Evolutionary conservation across 2,888 invertebrate genomes (phyloP).

Genomic region (Lobophora halterata): DNA sequence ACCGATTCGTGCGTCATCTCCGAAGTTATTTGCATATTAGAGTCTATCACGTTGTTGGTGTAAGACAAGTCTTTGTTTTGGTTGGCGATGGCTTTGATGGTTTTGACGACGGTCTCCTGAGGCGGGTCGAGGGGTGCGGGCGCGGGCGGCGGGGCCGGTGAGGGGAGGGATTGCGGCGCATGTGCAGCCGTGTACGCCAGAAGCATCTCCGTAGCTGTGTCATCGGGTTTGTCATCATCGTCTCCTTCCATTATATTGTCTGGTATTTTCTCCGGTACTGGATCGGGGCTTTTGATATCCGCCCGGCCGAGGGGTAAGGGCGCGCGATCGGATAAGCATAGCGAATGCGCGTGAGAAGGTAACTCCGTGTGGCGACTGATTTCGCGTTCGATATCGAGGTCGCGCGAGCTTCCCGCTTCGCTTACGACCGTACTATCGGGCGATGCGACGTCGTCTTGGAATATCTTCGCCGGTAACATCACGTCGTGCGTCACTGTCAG

Average conservation of each 20-base stretch:
- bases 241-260: conserved; percentile 75
- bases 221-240: conserved; percentile 72
- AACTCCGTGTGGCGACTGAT: conserved; percentile 76
- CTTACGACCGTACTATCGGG: conserved; percentile 74
- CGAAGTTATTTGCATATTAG: conserved; percentile 78
- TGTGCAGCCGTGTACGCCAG: conserved; percentile 52
- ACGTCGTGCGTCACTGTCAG: conserved; percentile 80
- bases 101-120: conserved; percentile 67
- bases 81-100: conserved; percentile 78
- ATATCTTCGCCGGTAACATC: conserved; percentile 83
- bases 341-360: conserved; percentile 50
- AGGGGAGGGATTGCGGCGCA: conserved; percentile 35
- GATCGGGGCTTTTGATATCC: conserved; percentile 75
- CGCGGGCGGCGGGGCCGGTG: conserved; percentile 31
- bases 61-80: conserved; percentile 73
- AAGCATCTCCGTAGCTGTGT: conserved; percentile 49
- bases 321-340: conserved; percentile 64
- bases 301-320: conserved; percentile 69
- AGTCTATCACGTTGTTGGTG: conserved; percentile 61
- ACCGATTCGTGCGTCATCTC: conserved; percentile 83
- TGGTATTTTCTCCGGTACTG: conserved; percentile 75
- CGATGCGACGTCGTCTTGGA: conserved; percentile 84
- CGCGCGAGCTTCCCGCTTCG: conserved; percentile 41
- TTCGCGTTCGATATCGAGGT: conserved; percentile 74
- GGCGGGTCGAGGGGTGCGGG: conserved; percentile 19